Evolutionary conservation across 2,888 invertebrate species (phyloP).

Genomic region (Balanococcus diminutus): DNA sequence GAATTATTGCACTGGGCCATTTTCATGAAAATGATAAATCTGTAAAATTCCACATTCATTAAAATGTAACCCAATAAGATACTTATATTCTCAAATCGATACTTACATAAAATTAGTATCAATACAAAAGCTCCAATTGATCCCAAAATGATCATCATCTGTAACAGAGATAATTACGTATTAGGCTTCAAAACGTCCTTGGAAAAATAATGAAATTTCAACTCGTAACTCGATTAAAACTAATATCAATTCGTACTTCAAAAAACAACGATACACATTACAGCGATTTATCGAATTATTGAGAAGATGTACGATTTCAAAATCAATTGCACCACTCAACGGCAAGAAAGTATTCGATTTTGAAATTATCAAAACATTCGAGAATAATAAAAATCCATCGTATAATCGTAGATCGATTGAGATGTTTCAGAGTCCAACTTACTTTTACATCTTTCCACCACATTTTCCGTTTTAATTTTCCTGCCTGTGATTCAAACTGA

Average conservation of each 20-base stretch:
- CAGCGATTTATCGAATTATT: not conserved
- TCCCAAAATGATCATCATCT: conserved; percentile 91
- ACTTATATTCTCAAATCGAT: conserved; percentile 39
- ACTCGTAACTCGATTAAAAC: not conserved
- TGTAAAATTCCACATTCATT: not conserved
- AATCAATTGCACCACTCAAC: not conserved
- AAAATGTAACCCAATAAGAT: not conserved
- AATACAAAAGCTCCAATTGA: conserved; percentile 80
- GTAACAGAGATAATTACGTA: conserved; percentile 57
- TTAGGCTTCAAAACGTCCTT: conserved; percentile 25
- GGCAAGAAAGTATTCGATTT: not conserved
- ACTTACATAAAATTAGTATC: conserved; percentile 83
- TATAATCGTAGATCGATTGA: not conserved
- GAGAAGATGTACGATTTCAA: not conserved
- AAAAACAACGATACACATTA: conserved; percentile 38
- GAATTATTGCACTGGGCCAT: not conserved
- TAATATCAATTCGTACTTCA: not conserved
- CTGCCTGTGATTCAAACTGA: conserved; percentile 95
- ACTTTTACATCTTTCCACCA: conserved; percentile 96
- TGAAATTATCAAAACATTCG: not conserved
- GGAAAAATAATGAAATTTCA: conserved; percentile 29
- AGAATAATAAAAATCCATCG: not conserved
- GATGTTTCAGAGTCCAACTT: conserved; percentile 55
- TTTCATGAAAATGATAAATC: not conserved
- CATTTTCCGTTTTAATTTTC: conserved; percentile 93